Evolutionary conservation across 2,888 invertebrate species (phyloP).

Genomic region (Caenorhabditis imperialis): DNA sequence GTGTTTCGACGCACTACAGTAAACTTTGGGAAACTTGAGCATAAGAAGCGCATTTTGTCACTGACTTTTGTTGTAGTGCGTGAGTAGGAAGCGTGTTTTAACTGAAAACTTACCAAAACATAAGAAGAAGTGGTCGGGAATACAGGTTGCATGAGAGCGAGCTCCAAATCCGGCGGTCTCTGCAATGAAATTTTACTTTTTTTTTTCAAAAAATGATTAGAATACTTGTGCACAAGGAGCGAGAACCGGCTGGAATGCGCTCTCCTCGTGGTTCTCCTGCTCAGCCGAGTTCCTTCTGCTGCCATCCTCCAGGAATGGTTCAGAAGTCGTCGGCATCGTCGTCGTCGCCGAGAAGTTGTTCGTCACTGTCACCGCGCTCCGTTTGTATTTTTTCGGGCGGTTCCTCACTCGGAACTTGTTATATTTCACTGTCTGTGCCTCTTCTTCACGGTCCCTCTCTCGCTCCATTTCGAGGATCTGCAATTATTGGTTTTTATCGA

Average conservation of each 20-base stretch:
- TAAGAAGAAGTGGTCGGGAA: slow-evolving; percentile 36
- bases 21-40: too few relatives aligned
- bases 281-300: slow-evolving; percentile 9
- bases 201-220: not conserved
- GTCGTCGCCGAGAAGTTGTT: not conserved
- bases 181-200: slow-evolving; percentile 1
- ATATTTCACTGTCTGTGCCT: slow-evolving; percentile 22
- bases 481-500: not conserved
- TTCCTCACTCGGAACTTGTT: slow-evolving; percentile 48
- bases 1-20: too few relatives aligned
- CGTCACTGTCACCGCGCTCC: slow-evolving; percentile 37
- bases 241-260: slow-evolving; percentile 31
- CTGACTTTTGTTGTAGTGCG: too few relatives aligned
- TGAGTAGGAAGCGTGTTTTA: too few relatives aligned
- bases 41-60: too few relatives aligned
- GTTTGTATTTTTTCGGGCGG: slow-evolving; percentile 44
- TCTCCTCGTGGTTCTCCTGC: slow-evolving; percentile 11
- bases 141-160: slow-evolving; percentile 26
- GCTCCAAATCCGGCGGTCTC: slow-evolving; percentile 16
- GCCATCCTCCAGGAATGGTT: slow-evolving; percentile 4
- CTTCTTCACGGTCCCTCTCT: slow-evolving; percentile 22
- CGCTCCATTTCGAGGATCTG: slow-evolving; percentile 29
- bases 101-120: slow-evolving; percentile 17
- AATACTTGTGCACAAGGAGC: not conserved
- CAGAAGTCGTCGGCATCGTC: not conserved